Evolutionary conservation across 2,888 invertebrate genomes (phyloP).

Genomic region (Atrina japonica): DNA sequence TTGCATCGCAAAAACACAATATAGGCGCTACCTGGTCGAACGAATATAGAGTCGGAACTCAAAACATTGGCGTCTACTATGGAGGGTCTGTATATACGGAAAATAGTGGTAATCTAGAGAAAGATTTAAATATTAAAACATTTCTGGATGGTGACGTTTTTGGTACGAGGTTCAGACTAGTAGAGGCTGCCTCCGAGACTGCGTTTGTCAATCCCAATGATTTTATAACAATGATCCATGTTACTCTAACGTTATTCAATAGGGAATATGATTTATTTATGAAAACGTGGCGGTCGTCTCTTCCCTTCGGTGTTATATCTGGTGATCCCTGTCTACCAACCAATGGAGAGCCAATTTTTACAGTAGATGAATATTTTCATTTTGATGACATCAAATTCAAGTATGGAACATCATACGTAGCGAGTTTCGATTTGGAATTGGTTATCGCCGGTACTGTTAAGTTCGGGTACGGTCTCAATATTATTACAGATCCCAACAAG

Average conservation of each 20-base stretch:
- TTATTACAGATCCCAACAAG: not conserved
- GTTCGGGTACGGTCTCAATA: conserved; percentile 18
- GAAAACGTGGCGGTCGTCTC: conserved; percentile 3
- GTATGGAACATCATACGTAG: not conserved
- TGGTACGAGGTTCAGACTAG: not conserved
- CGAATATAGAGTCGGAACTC: not conserved
- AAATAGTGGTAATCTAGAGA: not conserved
- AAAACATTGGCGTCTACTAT: conserved; percentile 1
- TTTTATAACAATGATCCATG: not conserved
- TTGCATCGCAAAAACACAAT: too few species aligned
- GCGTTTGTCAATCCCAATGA: not conserved
- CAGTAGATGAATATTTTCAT: conserved; percentile 1
- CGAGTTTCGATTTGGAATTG: not conserved
- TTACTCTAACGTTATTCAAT: not conserved
- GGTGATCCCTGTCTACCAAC: conserved; percentile 8
- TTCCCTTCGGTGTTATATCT: not conserved
- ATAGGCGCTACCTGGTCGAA: too few species aligned
- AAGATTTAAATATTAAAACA: conserved; percentile 5
- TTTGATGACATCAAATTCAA: not conserved
- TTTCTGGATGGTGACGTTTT: not conserved
- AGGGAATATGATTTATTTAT: conserved; percentile 14
- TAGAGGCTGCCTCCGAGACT: conserved; percentile 1
- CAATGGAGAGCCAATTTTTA: not conserved
- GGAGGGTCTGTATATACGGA: not conserved
- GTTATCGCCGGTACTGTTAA: not conserved